Conservation (phyloP, 1,140 invertebrate genomes). For the Saxidomus purpurata region DNA sequence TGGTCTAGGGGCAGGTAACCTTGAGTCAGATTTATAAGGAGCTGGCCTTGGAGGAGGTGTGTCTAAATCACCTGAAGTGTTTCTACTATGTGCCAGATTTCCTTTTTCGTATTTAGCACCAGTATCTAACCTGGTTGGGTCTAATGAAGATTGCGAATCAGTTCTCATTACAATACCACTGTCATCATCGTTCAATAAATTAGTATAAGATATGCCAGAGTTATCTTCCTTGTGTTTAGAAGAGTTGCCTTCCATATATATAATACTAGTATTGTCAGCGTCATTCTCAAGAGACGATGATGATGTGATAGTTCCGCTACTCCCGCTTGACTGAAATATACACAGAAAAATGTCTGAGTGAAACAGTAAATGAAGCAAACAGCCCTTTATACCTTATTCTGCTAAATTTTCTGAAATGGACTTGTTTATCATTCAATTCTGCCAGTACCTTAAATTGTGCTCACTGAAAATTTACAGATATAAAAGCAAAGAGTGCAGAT, state of each 20-base stretch:
- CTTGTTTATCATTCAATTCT: no score
- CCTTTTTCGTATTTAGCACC: neutral
- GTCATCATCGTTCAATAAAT: conserved; percentile 51
- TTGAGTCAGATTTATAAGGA: neutral
- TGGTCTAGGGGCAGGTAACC: conserved; percentile 4
- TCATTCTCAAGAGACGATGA: conserved; percentile 3
- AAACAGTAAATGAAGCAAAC: no score
- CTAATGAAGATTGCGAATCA: conserved; percentile 42
- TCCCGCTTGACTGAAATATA: conserved; percentile 45
- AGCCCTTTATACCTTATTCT: no score
- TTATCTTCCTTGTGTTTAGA: conserved; percentile 32
- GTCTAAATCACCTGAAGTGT: neutral
- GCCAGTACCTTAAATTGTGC: no score
- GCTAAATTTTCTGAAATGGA: no score
- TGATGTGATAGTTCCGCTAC: conserved; percentile 35
- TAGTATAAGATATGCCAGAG: conserved; percentile 35
- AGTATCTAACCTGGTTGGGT: neutral
- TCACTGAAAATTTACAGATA: no score
- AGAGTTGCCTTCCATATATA: neutral
- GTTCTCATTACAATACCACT: conserved; percentile 60
- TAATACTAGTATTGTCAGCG: neutral
- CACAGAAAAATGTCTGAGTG: no score
- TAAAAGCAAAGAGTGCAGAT: neutral
- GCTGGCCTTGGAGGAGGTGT: neutral
- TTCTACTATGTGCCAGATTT: neutral